phyloP scores from a whole-genome alignment of 1,140 invertebrate genomes.

The Asobara japonica region DNA sequence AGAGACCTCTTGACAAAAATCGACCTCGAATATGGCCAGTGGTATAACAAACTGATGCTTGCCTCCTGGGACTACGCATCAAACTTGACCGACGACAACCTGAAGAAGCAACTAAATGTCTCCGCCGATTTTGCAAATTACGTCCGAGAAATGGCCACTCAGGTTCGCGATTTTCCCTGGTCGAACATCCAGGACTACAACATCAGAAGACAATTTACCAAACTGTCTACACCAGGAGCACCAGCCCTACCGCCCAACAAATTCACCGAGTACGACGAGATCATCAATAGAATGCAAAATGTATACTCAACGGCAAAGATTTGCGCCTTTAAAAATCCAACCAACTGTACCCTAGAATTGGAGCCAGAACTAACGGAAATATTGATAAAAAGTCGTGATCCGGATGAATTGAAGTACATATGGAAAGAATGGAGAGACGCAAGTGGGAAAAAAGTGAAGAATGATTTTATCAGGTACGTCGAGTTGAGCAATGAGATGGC shows the following conservation, averaged over 20 bases:
- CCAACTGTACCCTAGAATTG: slow-evolving; percentile 77
- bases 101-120: slow-evolving; percentile 67
- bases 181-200: slow-evolving; percentile 71
- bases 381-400: slow-evolving; percentile 74
- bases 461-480: slow-evolving; percentile 78
- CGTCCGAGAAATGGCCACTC: slow-evolving; percentile 64
- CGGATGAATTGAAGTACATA: slow-evolving; percentile 76
- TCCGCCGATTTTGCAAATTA: slow-evolving; percentile 55
- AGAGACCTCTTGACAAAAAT: slow-evolving; percentile 70
- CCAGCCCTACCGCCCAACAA: slow-evolving; percentile 75
- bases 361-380: slow-evolving; percentile 81
- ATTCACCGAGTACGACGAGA: slow-evolving; percentile 70
- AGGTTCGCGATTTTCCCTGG: slow-evolving; percentile 74
- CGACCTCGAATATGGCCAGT: slow-evolving; percentile 69
- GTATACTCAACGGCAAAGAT: slow-evolving; percentile 85
- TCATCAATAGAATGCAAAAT: slow-evolving; percentile 78
- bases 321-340: slow-evolving; percentile 73
- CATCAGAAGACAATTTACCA: slow-evolving; percentile 74
- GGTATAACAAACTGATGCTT: slow-evolving; percentile 68
- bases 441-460: slow-evolving; percentile 76
- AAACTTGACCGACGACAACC: slow-evolving; percentile 78
- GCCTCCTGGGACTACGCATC: slow-evolving; percentile 78
- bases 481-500: slow-evolving; percentile 83
- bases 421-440: slow-evolving; percentile 83
- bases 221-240: slow-evolving; percentile 74